Evolutionary conservation across 2,113 vertebrate species (phyloP), one percentile per base, ranked within the genome.

Genomic region (Syngnathoides biaculeatus): DNA sequence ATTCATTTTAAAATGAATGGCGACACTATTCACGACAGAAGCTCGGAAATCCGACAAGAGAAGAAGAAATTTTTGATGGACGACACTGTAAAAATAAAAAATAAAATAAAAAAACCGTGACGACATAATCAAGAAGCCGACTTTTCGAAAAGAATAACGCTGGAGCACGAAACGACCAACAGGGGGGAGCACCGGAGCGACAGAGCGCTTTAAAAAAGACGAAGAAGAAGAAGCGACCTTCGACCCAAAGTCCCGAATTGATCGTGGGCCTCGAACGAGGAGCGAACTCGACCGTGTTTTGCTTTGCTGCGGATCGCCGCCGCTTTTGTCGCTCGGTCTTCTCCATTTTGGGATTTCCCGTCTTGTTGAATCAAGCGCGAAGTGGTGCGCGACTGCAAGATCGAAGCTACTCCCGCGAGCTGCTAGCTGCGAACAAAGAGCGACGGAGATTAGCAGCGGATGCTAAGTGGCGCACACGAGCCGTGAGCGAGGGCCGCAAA

Each of bases 371-470:
- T 20, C 48, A 17, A 30, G 26, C 7, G 26, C 14, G 14, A 30
- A 7, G 7, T 15, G 17, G 5, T 3, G 14, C 8, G 55, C 26
- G 7, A 8, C 1, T 12, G 7, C 55, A 35, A 35, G 30, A 35
- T 48, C 11, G 12, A 14, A 30, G 55, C 26, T 6, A 30, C 26
- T 57, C 55, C 55, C 24, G 52, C 52, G 24, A 26, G 26, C 55
- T 57, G 15, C 2, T 57, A 57, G 55, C 55, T 30, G 55, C 55
- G 15, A 57, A 57, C 55, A 57, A 57, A 57, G 55, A 52, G 48
- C 48, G 20, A 20, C 20, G 47, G 47, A 55, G 22, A 4, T 55
- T 24, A 55, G 52, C 52, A 24, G 22, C 52, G 0, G 10, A 52
- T 52, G 52, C 52, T 24, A 55, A 55, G 22, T 22, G 13, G 47